phyloP scores from a whole-genome alignment of 2,797 vertebrate genomes.

The Crax fasciolata region DNA sequence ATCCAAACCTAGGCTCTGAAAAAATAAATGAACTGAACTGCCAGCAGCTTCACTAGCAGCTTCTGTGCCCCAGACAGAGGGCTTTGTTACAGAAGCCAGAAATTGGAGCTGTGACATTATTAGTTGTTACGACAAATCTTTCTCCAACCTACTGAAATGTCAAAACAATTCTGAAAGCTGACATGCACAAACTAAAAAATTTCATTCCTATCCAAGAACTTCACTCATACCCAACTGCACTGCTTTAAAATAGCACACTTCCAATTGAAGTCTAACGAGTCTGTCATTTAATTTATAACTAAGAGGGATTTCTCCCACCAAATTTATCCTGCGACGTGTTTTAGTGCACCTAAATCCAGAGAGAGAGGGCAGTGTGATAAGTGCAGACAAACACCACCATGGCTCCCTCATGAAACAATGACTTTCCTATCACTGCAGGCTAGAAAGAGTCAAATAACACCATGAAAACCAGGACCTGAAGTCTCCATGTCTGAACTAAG shows the following conservation, averaged over 20 bases:
- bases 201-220: not conserved
- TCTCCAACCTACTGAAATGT: constrained; percentile 5
- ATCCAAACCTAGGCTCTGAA: not conserved
- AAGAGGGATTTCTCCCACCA: not conserved
- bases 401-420: not conserved
- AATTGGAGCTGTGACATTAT: constrained; percentile 11
- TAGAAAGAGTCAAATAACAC: not conserved
- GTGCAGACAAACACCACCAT: not conserved
- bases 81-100: not conserved
- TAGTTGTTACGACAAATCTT: not conserved
- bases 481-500: not conserved
- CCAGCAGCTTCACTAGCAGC: not conserved
- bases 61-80: not conserved
- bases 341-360: not conserved
- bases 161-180: constrained; percentile 41
- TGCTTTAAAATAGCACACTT: not conserved
- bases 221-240: not conserved
- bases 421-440: not conserved
- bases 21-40: not conserved
- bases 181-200: not conserved
- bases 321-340: not conserved
- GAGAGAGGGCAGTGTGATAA: constrained; percentile 21
- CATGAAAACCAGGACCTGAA: not conserved
- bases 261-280: not conserved
- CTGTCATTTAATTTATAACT: not conserved